Conservation (phyloP, 1,140 invertebrate genomes). For the Ephestia elutella region DNA sequence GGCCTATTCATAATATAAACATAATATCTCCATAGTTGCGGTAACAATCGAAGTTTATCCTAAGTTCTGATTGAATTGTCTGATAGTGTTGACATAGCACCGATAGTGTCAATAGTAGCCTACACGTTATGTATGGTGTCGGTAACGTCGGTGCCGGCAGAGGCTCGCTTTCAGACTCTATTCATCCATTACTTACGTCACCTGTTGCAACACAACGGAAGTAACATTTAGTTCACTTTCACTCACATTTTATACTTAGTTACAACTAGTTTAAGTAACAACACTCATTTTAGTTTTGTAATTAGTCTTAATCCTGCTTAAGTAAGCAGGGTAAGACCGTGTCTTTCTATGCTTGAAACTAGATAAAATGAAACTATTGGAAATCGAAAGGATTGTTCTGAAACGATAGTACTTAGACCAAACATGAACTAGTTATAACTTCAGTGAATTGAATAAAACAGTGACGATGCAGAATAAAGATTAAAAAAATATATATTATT, state of each 20-base stretch:
- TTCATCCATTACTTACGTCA: slow-evolving; percentile 28
- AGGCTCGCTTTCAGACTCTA: slow-evolving; percentile 10
- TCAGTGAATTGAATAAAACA: too few relatives aligned
- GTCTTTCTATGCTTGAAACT: too few relatives aligned
- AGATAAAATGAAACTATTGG: not conserved
- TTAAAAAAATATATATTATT: too few relatives aligned
- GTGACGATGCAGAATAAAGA: too few relatives aligned
- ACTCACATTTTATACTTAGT: slow-evolving; percentile 24
- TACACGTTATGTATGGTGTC: too few relatives aligned
- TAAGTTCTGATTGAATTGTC: not conserved
- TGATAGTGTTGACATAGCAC: not conserved
- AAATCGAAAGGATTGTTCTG: too few relatives aligned
- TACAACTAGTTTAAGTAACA: slow-evolving; percentile 25
- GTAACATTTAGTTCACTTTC: slow-evolving; percentile 35
- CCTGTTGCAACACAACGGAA: slow-evolving; percentile 37
- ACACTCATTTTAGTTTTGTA: slow-evolving; percentile 14
- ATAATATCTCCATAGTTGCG: too few relatives aligned
- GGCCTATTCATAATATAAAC: too few relatives aligned
- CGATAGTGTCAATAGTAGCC: not conserved
- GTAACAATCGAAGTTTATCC: not conserved
- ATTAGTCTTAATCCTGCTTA: slow-evolving; percentile 1
- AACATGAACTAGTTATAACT: too few relatives aligned
- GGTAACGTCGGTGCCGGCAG: too few relatives aligned
- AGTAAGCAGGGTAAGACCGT: too few relatives aligned
- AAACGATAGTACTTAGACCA: too few relatives aligned